A percentile compares a stretch with the other conserved stretches of the same genome.
Evolutionary conservation across 2,888 invertebrate species (phyloP).

Genomic region (Pogonocherus hispidulus): DNA sequence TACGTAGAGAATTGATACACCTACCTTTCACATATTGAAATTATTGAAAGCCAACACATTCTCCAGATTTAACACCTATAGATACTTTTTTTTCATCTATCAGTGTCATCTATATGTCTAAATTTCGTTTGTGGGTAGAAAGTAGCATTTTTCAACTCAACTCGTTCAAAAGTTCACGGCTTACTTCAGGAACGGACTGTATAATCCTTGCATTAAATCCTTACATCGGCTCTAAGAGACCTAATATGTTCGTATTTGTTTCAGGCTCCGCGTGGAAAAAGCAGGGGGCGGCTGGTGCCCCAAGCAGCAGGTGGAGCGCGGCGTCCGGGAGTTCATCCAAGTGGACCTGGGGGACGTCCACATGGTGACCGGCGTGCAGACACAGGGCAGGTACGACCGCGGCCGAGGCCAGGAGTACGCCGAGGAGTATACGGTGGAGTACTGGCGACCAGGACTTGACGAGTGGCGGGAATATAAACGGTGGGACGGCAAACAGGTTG

Average conservation of each 20-base stretch:
- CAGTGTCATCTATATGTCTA: too few relatives aligned
- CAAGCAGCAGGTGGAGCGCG: conserved; percentile 75
- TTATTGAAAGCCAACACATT: too few relatives aligned
- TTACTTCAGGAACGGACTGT: too few relatives aligned
- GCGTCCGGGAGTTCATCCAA: conserved; percentile 77
- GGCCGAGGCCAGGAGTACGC: conserved; percentile 83
- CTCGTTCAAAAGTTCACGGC: too few relatives aligned
- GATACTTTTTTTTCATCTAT: too few relatives aligned
- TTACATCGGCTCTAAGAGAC: too few relatives aligned
- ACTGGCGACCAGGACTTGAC: conserved; percentile 74
- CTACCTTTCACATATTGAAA: too few relatives aligned
- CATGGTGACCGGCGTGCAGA: conserved; percentile 80
- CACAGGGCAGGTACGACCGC: conserved; percentile 83
- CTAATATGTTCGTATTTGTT: conserved; percentile 49
- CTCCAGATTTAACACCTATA: too few relatives aligned
- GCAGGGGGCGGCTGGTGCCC: conserved; percentile 87
- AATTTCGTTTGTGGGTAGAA: too few relatives aligned
- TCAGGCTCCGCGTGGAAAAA: conserved; percentile 77
- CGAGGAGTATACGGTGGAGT: conserved; percentile 80
- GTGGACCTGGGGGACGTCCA: conserved; percentile 75
- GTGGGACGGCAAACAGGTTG: conserved; percentile 77
- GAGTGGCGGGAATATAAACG: conserved; percentile 77
- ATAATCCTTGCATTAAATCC: too few relatives aligned
- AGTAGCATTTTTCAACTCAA: too few relatives aligned
- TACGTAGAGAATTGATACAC: too few relatives aligned